Conservation (phyloP, 2,797 vertebrate genomes). For the Sternarchorhynchus goeldii region DNA sequence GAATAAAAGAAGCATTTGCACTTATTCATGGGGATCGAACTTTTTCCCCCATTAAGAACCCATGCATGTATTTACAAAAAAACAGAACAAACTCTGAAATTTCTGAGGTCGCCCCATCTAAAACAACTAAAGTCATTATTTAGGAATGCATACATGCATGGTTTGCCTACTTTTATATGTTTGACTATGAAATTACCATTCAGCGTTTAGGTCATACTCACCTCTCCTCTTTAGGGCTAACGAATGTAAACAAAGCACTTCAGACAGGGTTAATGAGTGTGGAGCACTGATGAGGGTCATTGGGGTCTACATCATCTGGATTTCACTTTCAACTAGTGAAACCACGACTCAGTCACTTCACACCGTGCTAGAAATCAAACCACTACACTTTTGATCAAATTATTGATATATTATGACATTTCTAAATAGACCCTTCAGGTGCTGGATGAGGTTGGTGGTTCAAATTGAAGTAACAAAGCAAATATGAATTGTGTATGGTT, state of each 20-base stretch:
- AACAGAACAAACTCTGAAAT: not conserved
- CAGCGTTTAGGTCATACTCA: not conserved
- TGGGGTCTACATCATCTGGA: not conserved
- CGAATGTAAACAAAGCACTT: not conserved
- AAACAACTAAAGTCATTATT: not conserved
- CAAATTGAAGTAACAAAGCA: not conserved
- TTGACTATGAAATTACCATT: slow-evolving; percentile 23
- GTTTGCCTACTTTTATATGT: slow-evolving; percentile 16
- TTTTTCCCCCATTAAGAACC: slow-evolving; percentile 48
- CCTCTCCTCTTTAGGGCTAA: not conserved
- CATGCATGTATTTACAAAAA: slow-evolving; percentile 65
- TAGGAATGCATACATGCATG: slow-evolving; percentile 44
- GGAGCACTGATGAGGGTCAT: too few species aligned
- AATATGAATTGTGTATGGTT: not conserved
- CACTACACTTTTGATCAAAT: not conserved
- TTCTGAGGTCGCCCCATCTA: not conserved
- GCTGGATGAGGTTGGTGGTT: not conserved
- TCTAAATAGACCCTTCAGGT: not conserved
- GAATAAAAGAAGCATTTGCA: slow-evolving; percentile 1
- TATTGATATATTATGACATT: slow-evolving; percentile 6
- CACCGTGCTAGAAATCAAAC: not conserved
- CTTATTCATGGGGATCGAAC: not conserved
- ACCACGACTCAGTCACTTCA: not conserved
- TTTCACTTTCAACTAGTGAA: slow-evolving; percentile 8
- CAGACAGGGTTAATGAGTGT: not conserved